Conservation (phyloP, 2,113 vertebrate genomes). For the Oncorhynchus gorbuscha region DNA sequence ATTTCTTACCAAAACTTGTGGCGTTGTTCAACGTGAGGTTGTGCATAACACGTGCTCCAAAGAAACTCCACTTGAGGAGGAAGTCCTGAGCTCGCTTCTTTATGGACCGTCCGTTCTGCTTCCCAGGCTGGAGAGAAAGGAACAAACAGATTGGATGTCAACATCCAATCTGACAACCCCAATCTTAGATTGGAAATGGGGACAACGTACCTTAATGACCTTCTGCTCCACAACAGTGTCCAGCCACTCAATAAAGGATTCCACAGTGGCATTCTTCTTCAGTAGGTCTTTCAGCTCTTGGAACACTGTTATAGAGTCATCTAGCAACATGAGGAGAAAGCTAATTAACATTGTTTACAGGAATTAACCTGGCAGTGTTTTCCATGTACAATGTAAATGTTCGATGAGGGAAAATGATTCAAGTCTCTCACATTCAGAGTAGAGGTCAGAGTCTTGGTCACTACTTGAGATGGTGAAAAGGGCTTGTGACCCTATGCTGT, state of each 20-base stretch:
- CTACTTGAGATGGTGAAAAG: slow-evolving; percentile 80
- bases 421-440: slow-evolving; percentile 78
- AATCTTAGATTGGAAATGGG: too few relatives aligned
- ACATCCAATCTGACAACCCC: not conserved
- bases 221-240: slow-evolving; percentile 96
- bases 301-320: slow-evolving; percentile 90
- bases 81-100: slow-evolving; percentile 98
- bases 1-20: slow-evolving; percentile 87
- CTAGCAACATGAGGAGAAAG: slow-evolving; percentile 59
- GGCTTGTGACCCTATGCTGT: slow-evolving; percentile 92
- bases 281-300: slow-evolving; percentile 97
- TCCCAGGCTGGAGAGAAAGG: slow-evolving; percentile 82
- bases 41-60: slow-evolving; percentile 98
- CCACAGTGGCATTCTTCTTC: slow-evolving; percentile 97
- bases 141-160: not conserved
- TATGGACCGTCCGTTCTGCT: slow-evolving; percentile 90
- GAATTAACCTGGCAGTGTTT: too few relatives aligned
- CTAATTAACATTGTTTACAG: not conserved
- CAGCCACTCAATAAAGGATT: slow-evolving; percentile 98
- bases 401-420: too few relatives aligned
- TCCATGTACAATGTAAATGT: too few relatives aligned
- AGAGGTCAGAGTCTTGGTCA: slow-evolving; percentile 85
- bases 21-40: slow-evolving; percentile 98
- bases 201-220: slow-evolving; percentile 89
- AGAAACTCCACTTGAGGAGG: slow-evolving; percentile 97